Conservation (phyloP, 2,888 invertebrate species). For the Cecidostiba fungosa region DNA sequence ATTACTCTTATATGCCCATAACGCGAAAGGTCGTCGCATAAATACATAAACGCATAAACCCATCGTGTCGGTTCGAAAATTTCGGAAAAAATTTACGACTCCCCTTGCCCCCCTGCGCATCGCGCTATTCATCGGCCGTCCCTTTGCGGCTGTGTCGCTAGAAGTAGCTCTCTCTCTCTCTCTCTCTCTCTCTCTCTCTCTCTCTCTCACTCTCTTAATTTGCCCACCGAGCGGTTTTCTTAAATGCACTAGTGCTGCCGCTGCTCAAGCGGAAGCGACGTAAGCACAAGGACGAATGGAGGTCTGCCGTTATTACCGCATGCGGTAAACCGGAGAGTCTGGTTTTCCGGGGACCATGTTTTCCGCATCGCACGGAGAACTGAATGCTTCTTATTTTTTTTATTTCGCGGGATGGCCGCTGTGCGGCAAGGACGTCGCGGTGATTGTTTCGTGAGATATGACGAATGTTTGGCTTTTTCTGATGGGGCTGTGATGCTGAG, state of each 20-base stretch:
- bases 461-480: slow-evolving; percentile 26
- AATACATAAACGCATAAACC: slow-evolving; percentile 66
- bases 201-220: slow-evolving; percentile 48
- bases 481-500: not conserved
- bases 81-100: slow-evolving; percentile 66
- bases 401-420: not conserved
- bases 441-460: slow-evolving; percentile 12
- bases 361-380: slow-evolving; percentile 28
- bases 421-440: slow-evolving; percentile 41
- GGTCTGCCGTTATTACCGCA: slow-evolving; percentile 71
- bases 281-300: slow-evolving; percentile 67
- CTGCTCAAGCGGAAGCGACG: slow-evolving; percentile 48
- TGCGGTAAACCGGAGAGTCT: slow-evolving; percentile 69
- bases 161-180: slow-evolving; percentile 45
- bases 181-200: slow-evolving; percentile 41
- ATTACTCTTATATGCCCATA: not conserved
- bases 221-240: slow-evolving; percentile 55
- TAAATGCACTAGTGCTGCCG: slow-evolving; percentile 36
- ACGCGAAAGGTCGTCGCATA: slow-evolving; percentile 48
- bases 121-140: slow-evolving; percentile 9
- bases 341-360: slow-evolving; percentile 26
- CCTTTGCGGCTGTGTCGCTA: slow-evolving; percentile 33
- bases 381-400: slow-evolving; percentile 35
- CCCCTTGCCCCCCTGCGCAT: slow-evolving; percentile 32
- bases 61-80: slow-evolving; percentile 61